phyloP scores from a whole-genome alignment of 2,113 vertebrate genomes.

The Lophura nycthemera region DNA sequence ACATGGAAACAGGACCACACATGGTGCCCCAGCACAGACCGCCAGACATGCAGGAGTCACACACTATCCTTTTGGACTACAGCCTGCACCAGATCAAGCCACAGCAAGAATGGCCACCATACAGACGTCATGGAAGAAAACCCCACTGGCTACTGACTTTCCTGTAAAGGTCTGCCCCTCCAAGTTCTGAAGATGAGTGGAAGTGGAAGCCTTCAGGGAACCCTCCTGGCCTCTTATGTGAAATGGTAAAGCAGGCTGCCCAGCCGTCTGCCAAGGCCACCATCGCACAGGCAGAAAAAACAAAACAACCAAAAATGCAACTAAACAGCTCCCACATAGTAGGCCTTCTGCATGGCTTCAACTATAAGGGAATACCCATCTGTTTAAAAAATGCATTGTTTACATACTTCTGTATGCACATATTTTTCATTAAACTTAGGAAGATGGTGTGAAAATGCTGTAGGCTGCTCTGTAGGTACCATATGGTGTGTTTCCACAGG shows the following conservation, averaged over 20 bases:
- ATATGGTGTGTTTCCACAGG: background rate
- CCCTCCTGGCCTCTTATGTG: background rate
- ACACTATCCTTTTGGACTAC: too few relatives aligned
- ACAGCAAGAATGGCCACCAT: background rate
- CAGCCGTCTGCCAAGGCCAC: background rate
- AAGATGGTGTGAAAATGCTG: background rate
- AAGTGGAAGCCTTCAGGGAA: background rate
- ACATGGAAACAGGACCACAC: background rate
- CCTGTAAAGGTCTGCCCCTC: background rate
- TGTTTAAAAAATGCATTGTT: background rate
- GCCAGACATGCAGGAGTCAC: too few relatives aligned
- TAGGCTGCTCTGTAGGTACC: background rate
- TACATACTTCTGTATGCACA: background rate
- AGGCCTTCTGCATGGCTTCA: background rate
- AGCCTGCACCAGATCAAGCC: too few relatives aligned
- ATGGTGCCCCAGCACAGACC: background rate
- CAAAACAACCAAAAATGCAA: background rate
- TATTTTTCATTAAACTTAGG: background rate
- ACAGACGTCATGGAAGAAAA: background rate
- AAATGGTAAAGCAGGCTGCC: too few relatives aligned
- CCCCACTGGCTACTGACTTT: background rate
- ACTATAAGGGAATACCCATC: background rate
- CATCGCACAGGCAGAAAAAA: rapidly evolving
- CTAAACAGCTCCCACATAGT: background rate
- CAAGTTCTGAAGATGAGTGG: background rate